Conservation (phyloP, 2,888 invertebrate genomes). For the Aspidiotus destructor region DNA sequence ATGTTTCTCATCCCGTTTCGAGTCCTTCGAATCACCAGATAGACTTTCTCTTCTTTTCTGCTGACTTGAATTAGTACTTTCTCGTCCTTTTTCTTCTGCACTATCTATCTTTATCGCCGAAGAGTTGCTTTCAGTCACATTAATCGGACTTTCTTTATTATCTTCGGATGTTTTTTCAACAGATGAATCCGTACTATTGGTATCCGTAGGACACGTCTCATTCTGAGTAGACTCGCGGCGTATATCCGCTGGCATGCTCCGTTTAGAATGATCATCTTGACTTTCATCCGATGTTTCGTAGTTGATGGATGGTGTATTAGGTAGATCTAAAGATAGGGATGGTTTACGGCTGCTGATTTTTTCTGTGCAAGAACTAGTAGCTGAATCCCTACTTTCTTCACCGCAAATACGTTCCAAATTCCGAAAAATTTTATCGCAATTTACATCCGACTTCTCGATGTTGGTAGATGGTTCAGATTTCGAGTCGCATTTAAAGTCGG, state of each 20-base stretch:
- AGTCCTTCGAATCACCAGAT: slow-evolving; percentile 3
- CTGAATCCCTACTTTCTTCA: slow-evolving; percentile 14
- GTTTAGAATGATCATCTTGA: slow-evolving; percentile 14
- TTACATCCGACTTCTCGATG: not conserved
- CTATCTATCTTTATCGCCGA: not conserved
- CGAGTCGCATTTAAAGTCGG: not conserved
- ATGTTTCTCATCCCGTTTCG: slow-evolving; percentile 10
- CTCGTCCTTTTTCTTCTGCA: not conserved
- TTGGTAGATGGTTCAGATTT: not conserved
- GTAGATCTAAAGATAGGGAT: slow-evolving; percentile 12
- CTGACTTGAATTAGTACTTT: not conserved
- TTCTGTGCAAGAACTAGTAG: not conserved
- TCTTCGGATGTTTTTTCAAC: slow-evolving; percentile 19
- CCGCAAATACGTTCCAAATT: slow-evolving; percentile 4
- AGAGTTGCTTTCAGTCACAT: not conserved
- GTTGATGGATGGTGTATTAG: slow-evolving; percentile 39
- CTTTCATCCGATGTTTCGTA: slow-evolving; percentile 33
- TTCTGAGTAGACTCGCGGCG: not conserved
- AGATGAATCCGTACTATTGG: slow-evolving; percentile 8
- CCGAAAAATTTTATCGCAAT: not conserved
- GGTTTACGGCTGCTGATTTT: not conserved
- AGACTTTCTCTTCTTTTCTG: not conserved
- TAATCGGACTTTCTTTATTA: not conserved
- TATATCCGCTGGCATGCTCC: not conserved
- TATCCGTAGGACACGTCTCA: not conserved